Evolutionary conservation across 2,888 invertebrate species (phyloP).

Genomic region (Heliothis peltigera): DNA sequence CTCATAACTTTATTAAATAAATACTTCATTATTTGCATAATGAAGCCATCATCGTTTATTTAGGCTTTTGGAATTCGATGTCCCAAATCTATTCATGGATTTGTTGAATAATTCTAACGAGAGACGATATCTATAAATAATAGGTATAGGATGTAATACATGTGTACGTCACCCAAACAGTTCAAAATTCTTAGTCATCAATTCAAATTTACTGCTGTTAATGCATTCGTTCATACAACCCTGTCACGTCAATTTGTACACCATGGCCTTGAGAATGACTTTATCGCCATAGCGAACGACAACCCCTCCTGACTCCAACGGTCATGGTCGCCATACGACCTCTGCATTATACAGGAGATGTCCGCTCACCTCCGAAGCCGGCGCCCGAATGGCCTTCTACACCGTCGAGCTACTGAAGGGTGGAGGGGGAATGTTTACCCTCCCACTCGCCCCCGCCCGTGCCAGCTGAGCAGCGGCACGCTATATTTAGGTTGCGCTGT

Average conservation of each 20-base stretch:
- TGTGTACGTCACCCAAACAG: conserved; percentile 24
- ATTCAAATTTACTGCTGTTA: conserved; percentile 27
- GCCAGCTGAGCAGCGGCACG: conserved; percentile 89
- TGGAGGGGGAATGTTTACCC: conserved; percentile 83
- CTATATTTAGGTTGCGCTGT: conserved; percentile 90
- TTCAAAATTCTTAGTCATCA: conserved; percentile 27
- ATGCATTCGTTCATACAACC: conserved; percentile 60
- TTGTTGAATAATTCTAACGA: conserved; percentile 4
- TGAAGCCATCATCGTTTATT: neutral
- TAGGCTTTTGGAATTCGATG: conserved; percentile 7
- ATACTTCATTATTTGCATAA: neutral
- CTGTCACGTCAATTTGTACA: conserved; percentile 68
- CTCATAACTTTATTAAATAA: neutral
- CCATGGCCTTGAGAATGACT: conserved; percentile 81
- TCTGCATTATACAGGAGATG: conserved; percentile 73
- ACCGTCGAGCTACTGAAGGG: conserved; percentile 66
- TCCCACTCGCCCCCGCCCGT: conserved; percentile 77
- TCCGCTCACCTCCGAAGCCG: conserved; percentile 81
- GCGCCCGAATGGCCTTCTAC: conserved; percentile 83
- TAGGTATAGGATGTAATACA: neutral
- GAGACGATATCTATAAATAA: neutral
- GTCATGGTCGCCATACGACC: conserved; percentile 83
- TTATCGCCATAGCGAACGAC: conserved; percentile 77
- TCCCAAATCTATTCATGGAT: conserved; percentile 8
- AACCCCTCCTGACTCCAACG: conserved; percentile 76